phyloP scores from a whole-genome alignment of 2,113 vertebrate species.

The Amphiprion percula region DNA sequence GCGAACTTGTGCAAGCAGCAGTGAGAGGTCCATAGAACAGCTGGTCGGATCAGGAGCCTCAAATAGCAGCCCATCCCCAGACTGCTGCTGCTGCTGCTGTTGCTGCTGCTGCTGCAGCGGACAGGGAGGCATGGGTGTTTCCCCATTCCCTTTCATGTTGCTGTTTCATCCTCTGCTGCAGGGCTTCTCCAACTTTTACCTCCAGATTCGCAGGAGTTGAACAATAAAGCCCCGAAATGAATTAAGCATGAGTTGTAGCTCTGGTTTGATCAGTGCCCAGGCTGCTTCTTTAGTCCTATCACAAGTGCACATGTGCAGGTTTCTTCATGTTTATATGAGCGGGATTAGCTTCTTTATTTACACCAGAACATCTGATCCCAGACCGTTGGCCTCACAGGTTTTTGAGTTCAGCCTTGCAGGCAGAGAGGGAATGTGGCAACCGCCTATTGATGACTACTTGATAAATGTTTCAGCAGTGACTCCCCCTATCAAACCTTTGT shows the following conservation, averaged over 20 bases:
- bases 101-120: conserved; percentile 56
- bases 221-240: not conserved
- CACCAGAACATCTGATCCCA: conserved; percentile 59
- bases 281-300: not conserved
- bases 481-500: conserved; percentile 75
- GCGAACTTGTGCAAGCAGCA: conserved; percentile 83
- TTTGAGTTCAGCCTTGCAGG: conserved; percentile 88
- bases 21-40: conserved; percentile 83
- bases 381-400: conserved; percentile 48
- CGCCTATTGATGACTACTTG: conserved; percentile 89
- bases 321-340: not conserved
- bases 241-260: too few species aligned
- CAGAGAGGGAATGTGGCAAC: conserved; percentile 91
- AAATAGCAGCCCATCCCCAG: conserved; percentile 83
- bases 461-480: conserved; percentile 93
- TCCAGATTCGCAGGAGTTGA: conserved; percentile 5
- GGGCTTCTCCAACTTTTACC: conserved; percentile 57
- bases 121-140: conserved; percentile 74
- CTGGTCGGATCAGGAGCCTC: conserved; percentile 89
- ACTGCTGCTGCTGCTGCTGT: conserved; percentile 54
- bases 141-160: conserved; percentile 72
- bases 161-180: conserved; percentile 72
- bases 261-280: not conserved
- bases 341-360: conserved; percentile 36
- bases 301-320: conserved; percentile 4